These are phyloP conservation scores for Oncorhynchus keta DNA, from an alignment of 2,113 vertebrate genomes.

Conservation along the genomic window DNA sequence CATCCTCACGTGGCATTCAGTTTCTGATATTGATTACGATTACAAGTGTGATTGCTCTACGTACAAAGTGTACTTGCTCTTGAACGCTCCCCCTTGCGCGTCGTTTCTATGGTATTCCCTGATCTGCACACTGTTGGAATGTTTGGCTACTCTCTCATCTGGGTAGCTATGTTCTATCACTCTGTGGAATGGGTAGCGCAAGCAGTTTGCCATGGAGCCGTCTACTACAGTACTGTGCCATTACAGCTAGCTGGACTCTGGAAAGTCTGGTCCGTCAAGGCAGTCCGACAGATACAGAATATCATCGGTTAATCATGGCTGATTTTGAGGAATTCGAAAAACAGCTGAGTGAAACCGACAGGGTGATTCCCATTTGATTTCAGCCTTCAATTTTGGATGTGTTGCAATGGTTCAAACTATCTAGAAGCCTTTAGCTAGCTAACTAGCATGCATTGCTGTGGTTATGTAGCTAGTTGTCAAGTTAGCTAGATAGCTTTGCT, in stretches of 20 bases:
- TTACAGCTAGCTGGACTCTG: neutral
- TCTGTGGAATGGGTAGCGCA: neutral
- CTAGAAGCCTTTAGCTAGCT: neutral
- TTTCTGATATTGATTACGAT: too few relatives aligned
- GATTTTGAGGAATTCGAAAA: constrained; percentile 81
- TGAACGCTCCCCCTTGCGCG: too few relatives aligned
- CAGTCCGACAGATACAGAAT: too few relatives aligned
- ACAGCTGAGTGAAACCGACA: constrained; percentile 76
- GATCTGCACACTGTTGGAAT: neutral
- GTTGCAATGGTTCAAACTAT: too few relatives aligned
- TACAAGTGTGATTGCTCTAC: too few relatives aligned
- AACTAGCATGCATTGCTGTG: neutral
- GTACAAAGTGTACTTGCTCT: too few relatives aligned
- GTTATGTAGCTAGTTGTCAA: neutral
- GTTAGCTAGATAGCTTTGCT: neutral
- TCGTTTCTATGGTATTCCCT: neutral
- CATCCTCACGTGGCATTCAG: too few relatives aligned
- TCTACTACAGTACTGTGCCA: neutral
- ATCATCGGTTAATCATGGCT: constrained; percentile 56
- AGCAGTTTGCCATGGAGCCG: neutral
- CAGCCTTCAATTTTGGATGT: neutral
- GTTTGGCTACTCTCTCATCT: too few relatives aligned
- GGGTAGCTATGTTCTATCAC: neutral
- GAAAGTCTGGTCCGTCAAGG: too few relatives aligned
- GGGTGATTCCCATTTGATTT: constrained; percentile 48